Conservation (phyloP, 2,888 invertebrate species). For the Choreutis nemorana region DNA sequence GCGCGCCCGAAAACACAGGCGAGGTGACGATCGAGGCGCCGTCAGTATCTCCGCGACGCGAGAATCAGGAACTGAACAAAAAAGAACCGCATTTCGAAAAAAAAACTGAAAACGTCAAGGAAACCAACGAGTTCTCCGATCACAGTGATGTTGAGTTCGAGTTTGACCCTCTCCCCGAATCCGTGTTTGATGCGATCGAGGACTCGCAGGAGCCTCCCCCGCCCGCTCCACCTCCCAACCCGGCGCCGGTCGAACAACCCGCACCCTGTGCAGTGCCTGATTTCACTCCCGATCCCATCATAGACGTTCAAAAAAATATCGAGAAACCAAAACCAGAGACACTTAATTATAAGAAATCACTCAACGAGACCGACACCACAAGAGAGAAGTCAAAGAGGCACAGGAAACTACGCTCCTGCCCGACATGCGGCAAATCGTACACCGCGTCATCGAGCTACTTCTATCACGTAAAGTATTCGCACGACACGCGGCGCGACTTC, state of each 20-base stretch:
- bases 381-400: slow-evolving; percentile 6
- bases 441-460: slow-evolving; percentile 53
- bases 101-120: too few relatives aligned
- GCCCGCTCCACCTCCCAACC: too few relatives aligned
- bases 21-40: slow-evolving; percentile 4
- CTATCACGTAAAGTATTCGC: slow-evolving; percentile 60
- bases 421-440: slow-evolving; percentile 51
- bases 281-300: too few relatives aligned
- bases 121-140: slow-evolving; percentile 8
- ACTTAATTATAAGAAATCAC: too few relatives aligned
- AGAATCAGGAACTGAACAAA: slow-evolving; percentile 6
- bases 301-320: too few relatives aligned
- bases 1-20: background rate
- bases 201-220: slow-evolving; percentile 20
- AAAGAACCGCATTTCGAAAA: too few relatives aligned
- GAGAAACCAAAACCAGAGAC: too few relatives aligned
- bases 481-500: slow-evolving; percentile 45
- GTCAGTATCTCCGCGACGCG: too few relatives aligned
- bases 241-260: too few relatives aligned
- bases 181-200: slow-evolving; percentile 16
- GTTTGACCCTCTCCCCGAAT: slow-evolving; percentile 15
- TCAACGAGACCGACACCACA: slow-evolving; percentile 3
- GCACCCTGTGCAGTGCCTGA: too few relatives aligned
- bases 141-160: slow-evolving; percentile 12
- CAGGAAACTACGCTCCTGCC: slow-evolving; percentile 43